Base-by-base conservation (phyloP, 1,140 invertebrate genomes). In the Laupala kohalensis region DNA sequence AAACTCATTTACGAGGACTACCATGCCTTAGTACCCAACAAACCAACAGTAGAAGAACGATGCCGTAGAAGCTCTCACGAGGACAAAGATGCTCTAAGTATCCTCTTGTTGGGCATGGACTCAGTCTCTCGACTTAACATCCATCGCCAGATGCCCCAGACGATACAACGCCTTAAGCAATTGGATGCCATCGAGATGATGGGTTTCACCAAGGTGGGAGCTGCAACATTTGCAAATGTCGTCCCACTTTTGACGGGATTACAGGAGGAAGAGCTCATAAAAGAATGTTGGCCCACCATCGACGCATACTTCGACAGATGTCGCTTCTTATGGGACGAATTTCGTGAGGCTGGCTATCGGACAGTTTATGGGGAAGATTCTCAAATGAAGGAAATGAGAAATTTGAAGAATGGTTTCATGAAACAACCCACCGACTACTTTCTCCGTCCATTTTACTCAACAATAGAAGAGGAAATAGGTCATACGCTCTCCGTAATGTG, bases 41-140 rank as follows among this genome's bases (percentile, higher is more conserved):
- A 74, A 72, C 69, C 25, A 13, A 53, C 26, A 2, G 82, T 84
- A 19, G 86, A 86, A 66, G 72, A 77, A 25, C 63, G 23, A 78
- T 81, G 71, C 70, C 75, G n/a, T 76, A 77, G 69, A 79, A 69
- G 6, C 26, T 74, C 37, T 25, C 72, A 74, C 65, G 72, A 63
- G 6, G 72, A 75, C 66, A 73, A 78, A 69, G 73, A 78, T 53
- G 75, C 76, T 66, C 78, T 85, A 12, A 90, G 87, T 74, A 83
- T 97, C 0, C 82, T 96, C 26, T 82, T 96, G 13, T 78, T 96
- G 23, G 94, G 94, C 0, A 84, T 96, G 19, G 94, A 96, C 78
- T 89, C 92, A 0, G 86, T 95, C 2, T 96, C 94, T 0, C 84
- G 92, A 66, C 82, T 95, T 67, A 95, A 96, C 80, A 90, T 94